Evolutionary conservation across 1,140 invertebrate species (phyloP).

Genomic region (Venturia canescens): DNA sequence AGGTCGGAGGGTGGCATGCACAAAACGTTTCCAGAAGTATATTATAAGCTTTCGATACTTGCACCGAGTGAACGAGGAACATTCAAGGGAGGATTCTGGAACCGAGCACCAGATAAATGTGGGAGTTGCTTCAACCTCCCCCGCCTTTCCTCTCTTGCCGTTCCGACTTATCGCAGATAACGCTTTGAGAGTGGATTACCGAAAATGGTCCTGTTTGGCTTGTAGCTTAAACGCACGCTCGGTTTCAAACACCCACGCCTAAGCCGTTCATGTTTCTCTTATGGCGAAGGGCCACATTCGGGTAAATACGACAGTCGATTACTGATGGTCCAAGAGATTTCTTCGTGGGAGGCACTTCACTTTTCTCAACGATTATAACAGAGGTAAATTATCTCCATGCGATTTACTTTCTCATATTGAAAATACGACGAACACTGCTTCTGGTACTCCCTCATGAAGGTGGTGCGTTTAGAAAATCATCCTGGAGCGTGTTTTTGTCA

Average conservation of each 20-base stretch:
- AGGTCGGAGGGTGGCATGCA: background rate
- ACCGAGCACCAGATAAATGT: background rate
- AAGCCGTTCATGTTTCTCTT: background rate
- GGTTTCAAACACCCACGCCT: background rate
- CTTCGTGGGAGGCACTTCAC: background rate
- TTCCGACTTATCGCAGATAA: conserved; percentile 58
- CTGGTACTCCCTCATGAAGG: too few species aligned
- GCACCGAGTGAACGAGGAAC: background rate
- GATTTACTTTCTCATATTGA: background rate
- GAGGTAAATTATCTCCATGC: background rate
- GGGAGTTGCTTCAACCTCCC: background rate
- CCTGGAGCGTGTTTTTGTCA: too few species aligned
- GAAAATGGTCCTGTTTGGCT: conserved; percentile 61
- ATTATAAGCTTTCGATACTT: conserved; percentile 2
- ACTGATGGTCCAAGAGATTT: background rate
- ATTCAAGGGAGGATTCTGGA: background rate
- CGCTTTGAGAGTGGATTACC: conserved; percentile 61
- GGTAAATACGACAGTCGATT: conserved; percentile 2
- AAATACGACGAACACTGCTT: too few species aligned
- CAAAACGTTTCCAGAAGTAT: background rate
- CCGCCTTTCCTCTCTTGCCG: background rate
- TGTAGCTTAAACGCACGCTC: conserved; percentile 56
- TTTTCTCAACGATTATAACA: background rate
- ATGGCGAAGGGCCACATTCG: background rate
- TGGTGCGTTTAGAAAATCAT: too few species aligned